Evolutionary conservation across 2,113 vertebrate genomes (phyloP), one percentile per base, ranked within the genome.

Genomic region (Edolisoma coerulescens): DNA sequence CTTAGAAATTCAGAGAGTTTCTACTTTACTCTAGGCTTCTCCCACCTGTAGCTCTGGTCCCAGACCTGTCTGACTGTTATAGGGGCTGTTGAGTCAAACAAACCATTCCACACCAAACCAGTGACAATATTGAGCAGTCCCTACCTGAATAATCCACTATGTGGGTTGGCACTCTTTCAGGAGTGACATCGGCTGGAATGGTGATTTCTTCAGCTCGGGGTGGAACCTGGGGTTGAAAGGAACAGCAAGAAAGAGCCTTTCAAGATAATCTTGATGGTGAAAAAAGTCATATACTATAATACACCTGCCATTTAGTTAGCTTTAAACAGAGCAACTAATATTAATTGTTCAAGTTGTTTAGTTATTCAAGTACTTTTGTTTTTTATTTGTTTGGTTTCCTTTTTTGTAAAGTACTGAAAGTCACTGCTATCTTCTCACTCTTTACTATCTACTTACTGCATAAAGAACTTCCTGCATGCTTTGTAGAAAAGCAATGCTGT

Each of bases 121-220:
- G 56, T 21, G 70, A 23, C 1, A 12, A 54, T 3, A 41, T 3
- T 56, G 81, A 10, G 65, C 5, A 74, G 61, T 5, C 20, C 73
- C 94, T 97, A 99, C 99, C 99, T 82, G 99, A 99, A 86, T 99
- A 99, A 98, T 99, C 99, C 60, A 99, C 99, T 35, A 99, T 99
- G 95, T 99, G 99, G 52, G 99, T 99, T 93, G 99, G 99, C 41
- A 99, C 99, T 97, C 99, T 98, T 94, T 99, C 99, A 84, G 99
- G 99, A 22, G 99, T 99, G 90, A 99, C 99, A 78, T 99, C 99
- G 4, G 99, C 99, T 53, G 99, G 99, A 96, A 99, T 99, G 71
- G 99, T 99, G 96, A 99, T 99, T 97, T 99, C 99, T 95, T 99
- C 99, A 65, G 99, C 99, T 71, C 99, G 98, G 5, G 98, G 98